phyloP scores from a whole-genome alignment of 2,888 invertebrate species.

The Eupithecia inturbata region DNA sequence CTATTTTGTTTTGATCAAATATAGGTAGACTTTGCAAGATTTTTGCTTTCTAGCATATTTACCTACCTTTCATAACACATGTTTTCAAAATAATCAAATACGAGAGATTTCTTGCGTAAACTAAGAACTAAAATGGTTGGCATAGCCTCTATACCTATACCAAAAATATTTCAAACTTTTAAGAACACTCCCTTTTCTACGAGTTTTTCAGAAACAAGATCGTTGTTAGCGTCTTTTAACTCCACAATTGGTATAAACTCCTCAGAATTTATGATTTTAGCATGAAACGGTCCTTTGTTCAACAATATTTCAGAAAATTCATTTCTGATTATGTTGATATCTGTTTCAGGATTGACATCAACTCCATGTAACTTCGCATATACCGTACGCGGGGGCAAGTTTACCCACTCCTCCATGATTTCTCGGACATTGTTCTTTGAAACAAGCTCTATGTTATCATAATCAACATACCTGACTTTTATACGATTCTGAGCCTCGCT shows the following conservation, averaged over 20 bases:
- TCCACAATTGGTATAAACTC: slow-evolving; percentile 61
- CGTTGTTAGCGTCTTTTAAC: slow-evolving; percentile 57
- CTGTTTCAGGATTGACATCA: slow-evolving; percentile 61
- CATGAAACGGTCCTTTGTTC: slow-evolving; percentile 66
- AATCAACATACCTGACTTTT: slow-evolving; percentile 89
- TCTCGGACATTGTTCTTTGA: slow-evolving; percentile 73
- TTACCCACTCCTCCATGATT: slow-evolving; percentile 77
- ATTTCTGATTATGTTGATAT: slow-evolving; percentile 59
- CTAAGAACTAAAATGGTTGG: slow-evolving; percentile 8
- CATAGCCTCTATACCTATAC: slow-evolving; percentile 1
- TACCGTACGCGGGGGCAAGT: slow-evolving; percentile 80
- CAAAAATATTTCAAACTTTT: slow-evolving; percentile 16
- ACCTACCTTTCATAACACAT: background rate
- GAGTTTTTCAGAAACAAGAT: slow-evolving; percentile 64
- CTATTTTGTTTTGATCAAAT: background rate
- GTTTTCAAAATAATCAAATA: background rate
- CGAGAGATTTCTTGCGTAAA: background rate
- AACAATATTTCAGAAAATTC: slow-evolving; percentile 61
- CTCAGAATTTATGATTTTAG: slow-evolving; percentile 57
- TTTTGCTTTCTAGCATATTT: background rate
- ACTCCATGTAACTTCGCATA: slow-evolving; percentile 76
- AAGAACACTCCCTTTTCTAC: slow-evolving; percentile 54
- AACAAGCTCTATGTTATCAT: slow-evolving; percentile 86
- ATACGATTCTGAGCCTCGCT: slow-evolving; percentile 72
- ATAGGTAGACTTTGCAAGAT: background rate